phyloP scores from a whole-genome alignment of 2,888 invertebrate species.

The Bellardia bayeri region DNA sequence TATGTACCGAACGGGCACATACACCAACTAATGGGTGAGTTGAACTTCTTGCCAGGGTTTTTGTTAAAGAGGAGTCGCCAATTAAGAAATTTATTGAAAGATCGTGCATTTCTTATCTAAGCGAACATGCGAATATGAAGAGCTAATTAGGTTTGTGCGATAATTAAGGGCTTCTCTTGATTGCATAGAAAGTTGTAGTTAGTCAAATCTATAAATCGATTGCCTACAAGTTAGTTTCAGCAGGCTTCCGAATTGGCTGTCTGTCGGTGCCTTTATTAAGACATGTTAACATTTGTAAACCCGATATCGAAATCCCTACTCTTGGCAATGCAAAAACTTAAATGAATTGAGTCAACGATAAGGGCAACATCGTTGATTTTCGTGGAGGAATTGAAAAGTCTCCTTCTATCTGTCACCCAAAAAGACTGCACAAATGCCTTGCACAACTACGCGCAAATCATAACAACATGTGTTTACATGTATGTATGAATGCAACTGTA shows the following conservation, averaged over 20 bases:
- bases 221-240: too few relatives aligned
- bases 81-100: neutral
- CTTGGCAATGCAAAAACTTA: constrained; percentile 30
- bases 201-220: too few relatives aligned
- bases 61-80: neutral
- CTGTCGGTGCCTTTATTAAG: too few relatives aligned
- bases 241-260: too few relatives aligned
- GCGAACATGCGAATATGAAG: too few relatives aligned
- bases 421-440: constrained; percentile 41
- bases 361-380: constrained; percentile 61
- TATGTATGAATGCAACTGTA: neutral
- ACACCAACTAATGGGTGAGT: constrained; percentile 13
- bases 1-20: neutral
- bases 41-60: constrained; percentile 42
- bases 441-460: constrained; percentile 64
- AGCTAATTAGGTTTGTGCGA: too few relatives aligned
- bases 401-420: constrained; percentile 50
- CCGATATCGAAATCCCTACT: constrained; percentile 44
- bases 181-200: too few relatives aligned
- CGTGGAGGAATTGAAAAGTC: constrained; percentile 51
- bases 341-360: constrained; percentile 50
- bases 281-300: too few relatives aligned
- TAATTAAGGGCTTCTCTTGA: too few relatives aligned
- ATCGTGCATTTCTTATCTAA: neutral
- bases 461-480: constrained; percentile 51